Evolutionary conservation across 2,797 vertebrate genomes (phyloP).

Genomic region (Philypnodon macrostomus): DNA sequence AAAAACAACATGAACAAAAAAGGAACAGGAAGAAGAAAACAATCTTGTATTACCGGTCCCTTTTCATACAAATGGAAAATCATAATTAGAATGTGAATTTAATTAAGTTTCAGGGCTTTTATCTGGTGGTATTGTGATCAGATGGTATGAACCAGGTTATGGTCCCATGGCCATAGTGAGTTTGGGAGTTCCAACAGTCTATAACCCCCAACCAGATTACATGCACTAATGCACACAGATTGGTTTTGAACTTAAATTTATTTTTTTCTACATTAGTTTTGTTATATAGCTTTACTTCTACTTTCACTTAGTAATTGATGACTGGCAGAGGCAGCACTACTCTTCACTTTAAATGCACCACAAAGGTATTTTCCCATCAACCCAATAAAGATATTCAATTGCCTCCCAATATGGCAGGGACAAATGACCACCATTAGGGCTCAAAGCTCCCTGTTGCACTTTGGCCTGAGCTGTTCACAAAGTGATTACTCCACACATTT

Average conservation of each 20-base stretch:
- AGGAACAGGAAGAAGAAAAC: too few relatives aligned
- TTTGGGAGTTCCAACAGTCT: too few relatives aligned
- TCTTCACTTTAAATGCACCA: constrained; percentile 41
- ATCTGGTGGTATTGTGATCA: too few relatives aligned
- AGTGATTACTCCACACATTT: constrained; percentile 45
- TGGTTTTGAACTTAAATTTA: constrained; percentile 14
- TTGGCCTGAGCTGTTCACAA: constrained; percentile 55
- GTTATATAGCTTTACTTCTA: constrained; percentile 23
- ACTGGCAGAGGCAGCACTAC: constrained; percentile 29
- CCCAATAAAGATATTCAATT: constrained; percentile 55
- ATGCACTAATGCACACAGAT: background rate
- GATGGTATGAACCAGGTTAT: too few relatives aligned
- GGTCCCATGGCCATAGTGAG: too few relatives aligned
- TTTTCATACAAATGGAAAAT: too few relatives aligned
- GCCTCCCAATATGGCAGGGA: constrained; percentile 67
- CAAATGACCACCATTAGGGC: constrained; percentile 70
- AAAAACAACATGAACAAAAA: too few relatives aligned
- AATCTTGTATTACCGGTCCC: too few relatives aligned
- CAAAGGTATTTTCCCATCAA: constrained; percentile 39
- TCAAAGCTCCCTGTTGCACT: constrained; percentile 57
- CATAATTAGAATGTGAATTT: too few relatives aligned
- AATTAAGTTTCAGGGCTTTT: too few relatives aligned
- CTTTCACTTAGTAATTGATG: constrained; percentile 55
- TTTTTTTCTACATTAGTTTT: constrained; percentile 27
- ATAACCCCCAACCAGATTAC: too few relatives aligned